Evolutionary conservation across 1,140 invertebrate species (phyloP), one percentile per base, ranked within the genome.

Genomic region (Drosophila navojoa): DNA sequence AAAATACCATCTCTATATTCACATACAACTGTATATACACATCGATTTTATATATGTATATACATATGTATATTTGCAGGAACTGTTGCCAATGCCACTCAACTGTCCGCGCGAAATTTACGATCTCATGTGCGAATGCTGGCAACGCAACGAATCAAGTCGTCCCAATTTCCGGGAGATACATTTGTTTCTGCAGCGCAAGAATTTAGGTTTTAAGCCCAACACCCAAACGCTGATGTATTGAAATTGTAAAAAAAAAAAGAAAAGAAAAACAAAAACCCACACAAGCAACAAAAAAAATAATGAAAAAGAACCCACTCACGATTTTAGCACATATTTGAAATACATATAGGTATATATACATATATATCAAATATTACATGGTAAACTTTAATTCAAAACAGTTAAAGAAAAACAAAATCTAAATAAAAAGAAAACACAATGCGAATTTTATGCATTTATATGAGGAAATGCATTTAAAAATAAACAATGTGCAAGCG

Each of bases 91-190:
- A 2, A 94, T 96, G 63, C 97, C 97, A 25, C 94, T 96, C 77
- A 96, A 96, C 75, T 98, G 97, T 92, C 96, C 97, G 10, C 95
- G 96, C 70, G 97, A 98, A 92, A 96, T 98, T 67, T 98, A 97
- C 93, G 97, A 98, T 92, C 92, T 99, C 71, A 98, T 98, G 97
- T 94, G 96, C 69, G 97, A 98, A 90, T 98, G 98, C 92, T 99
- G 98, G 98, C 96, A 97, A 84, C 93, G 96, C 25, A 96, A 97
- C 81, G 96, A 96, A 53, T 92, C 94, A 5, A 95, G 96, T 86
- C 94, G 98, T n/a, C 98, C 98, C 15, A 96, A 96, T 67, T 99
- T 98, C 93, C 94, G 96, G 66, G 97, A 98, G 92, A 97, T 98
- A 68, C 96, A 98, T 91, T 94, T 98, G 87, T 98, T 98, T 93